Conservation (phyloP, 2,797 vertebrate genomes). For the Moxostoma hubbsi region DNA sequence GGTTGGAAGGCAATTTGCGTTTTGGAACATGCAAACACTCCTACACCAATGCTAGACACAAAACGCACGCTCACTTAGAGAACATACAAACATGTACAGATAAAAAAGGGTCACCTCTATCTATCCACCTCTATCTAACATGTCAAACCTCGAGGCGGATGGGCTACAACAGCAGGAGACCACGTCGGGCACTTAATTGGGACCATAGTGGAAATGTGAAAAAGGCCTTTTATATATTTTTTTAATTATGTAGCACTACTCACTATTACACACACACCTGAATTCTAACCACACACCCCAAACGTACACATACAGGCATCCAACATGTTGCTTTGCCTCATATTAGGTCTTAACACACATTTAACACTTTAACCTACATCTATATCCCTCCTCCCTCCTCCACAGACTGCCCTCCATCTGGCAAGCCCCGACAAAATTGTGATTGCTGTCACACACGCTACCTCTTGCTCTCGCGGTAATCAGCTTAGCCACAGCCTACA, state of each 20-base stretch:
- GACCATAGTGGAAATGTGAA: too few species aligned
- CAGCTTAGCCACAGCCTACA: conserved; percentile 42
- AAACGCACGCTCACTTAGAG: too few species aligned
- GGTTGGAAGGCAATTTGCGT: background rate
- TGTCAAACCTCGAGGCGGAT: too few species aligned
- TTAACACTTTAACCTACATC: conserved; percentile 42
- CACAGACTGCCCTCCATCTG: conserved; percentile 1
- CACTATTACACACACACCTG: too few species aligned
- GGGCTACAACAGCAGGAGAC: too few species aligned
- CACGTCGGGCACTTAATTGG: too few species aligned
- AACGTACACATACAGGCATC: conserved; percentile 6
- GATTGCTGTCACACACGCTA: conserved; percentile 29
- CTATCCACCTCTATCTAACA: too few species aligned
- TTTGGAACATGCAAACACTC: background rate
- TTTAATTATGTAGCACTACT: too few species aligned
- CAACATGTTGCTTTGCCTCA: conserved; percentile 17
- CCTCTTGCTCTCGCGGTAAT: conserved; percentile 44
- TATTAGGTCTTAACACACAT: conserved; percentile 36
- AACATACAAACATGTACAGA: too few species aligned
- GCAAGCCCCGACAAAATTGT: conserved; percentile 15
- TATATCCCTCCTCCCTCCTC: conserved; percentile 33
- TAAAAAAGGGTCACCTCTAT: too few species aligned
- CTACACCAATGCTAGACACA: background rate
- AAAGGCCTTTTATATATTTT: too few species aligned
- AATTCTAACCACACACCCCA: background rate